These are phyloP conservation scores for Zhuqinia jingwanae DNA, from an alignment of 2,888 invertebrate genomes.

Conservation along the genomic window DNA sequence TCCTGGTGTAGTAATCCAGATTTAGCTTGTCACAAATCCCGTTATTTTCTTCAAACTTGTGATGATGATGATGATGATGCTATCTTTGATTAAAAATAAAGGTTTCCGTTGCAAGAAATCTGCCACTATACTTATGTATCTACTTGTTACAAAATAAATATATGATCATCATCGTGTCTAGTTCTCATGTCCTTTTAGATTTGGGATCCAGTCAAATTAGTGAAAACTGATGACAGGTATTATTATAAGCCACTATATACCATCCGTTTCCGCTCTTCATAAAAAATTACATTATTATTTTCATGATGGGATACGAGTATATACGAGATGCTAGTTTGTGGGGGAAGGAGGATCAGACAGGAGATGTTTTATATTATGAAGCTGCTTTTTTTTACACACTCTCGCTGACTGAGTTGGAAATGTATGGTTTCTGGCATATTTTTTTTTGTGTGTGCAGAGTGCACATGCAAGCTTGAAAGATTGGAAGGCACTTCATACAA, in stretches of 20 bases:
- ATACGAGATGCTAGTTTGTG: neutral
- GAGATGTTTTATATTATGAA: neutral
- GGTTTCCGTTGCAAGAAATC: slow-evolving; percentile 5
- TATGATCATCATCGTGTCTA: neutral
- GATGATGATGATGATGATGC: too few species aligned
- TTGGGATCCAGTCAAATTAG: slow-evolving; percentile 52
- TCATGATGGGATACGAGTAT: neutral
- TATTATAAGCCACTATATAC: slow-evolving; percentile 63
- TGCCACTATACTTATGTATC: neutral
- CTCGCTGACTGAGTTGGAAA: neutral
- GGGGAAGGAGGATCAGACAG: neutral
- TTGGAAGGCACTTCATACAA: neutral
- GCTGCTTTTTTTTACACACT: neutral
- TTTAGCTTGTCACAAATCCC: slow-evolving; percentile 61
- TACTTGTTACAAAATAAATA: too few species aligned
- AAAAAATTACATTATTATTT: slow-evolving; percentile 26
- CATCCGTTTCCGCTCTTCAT: slow-evolving; percentile 57
- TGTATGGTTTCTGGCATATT: neutral
- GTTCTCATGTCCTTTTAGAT: neutral
- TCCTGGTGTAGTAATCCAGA: slow-evolving; percentile 42
- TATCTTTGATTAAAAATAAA: slow-evolving; percentile 30
- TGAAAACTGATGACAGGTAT: slow-evolving; percentile 67
- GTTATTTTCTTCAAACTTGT: slow-evolving; percentile 31
- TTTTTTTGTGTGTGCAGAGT: neutral
- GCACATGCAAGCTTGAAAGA: neutral